These are phyloP conservation scores for Eulithis prunata DNA, from an alignment of 2,888 invertebrate genomes.

Conservation along the genomic window DNA sequence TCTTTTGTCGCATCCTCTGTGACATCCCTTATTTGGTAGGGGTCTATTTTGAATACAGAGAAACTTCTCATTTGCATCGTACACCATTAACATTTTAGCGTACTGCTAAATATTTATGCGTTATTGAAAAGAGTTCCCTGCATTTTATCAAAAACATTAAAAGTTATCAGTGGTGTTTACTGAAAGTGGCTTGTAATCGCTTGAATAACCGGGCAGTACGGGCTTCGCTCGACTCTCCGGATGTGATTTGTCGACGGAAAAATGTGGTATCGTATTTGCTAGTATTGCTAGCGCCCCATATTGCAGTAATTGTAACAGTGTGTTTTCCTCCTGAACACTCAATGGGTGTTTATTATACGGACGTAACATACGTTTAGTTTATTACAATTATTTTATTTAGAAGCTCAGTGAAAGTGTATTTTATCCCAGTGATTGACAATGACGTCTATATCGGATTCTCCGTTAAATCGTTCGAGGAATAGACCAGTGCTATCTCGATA, in stretches of 20 bases:
- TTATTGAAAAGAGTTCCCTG: not conserved
- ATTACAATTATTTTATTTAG: conserved; percentile 35
- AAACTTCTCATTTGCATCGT: conserved; percentile 32
- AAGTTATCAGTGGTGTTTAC: conserved; percentile 66
- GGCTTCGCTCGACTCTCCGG: conserved; percentile 71
- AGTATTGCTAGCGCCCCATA: conserved; percentile 59
- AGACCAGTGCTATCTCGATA: conserved; percentile 77
- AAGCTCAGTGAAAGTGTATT: conserved; percentile 40
- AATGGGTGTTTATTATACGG: conserved; percentile 53
- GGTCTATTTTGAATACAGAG: conserved; percentile 43
- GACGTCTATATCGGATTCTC: conserved; percentile 74
- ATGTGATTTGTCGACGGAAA: conserved; percentile 83
- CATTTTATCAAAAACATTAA: conserved; percentile 48
- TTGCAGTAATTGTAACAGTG: conserved; percentile 72
- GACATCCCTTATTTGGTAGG: conserved; percentile 9
- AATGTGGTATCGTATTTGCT: conserved; percentile 76
- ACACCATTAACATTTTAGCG: conserved; percentile 16
- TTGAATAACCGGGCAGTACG: conserved; percentile 69
- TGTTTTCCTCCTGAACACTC: conserved; percentile 72
- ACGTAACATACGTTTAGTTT: conserved; percentile 24
- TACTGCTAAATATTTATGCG: conserved; percentile 3
- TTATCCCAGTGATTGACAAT: conserved; percentile 50
- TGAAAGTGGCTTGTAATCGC: conserved; percentile 65
- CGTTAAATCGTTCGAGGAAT: conserved; percentile 68
- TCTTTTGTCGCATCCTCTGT: conserved; percentile 4